Base-by-base conservation (phyloP, 1,140 invertebrate species). In the Rhynchophorus ferrugineus region DNA sequence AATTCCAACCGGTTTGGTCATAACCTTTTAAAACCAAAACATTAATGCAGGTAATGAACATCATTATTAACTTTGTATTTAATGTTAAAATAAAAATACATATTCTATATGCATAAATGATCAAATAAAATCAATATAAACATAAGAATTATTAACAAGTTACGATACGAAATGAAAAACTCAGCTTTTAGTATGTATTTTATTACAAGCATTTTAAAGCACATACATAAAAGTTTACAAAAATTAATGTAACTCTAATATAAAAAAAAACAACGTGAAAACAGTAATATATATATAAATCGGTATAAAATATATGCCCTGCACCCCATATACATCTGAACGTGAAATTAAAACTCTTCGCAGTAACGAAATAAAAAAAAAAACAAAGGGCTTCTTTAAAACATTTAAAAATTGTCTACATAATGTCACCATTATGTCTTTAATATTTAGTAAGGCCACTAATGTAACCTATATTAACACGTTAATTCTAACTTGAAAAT, bases 221-320 rank as follows among this genome's bases (percentile, higher is more conserved):
- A 61, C 57, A 61, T 59, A 51, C 57, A 61, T 45, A 63, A 63
- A 59, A 51, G 48, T 55, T 58, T 58, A 56, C 38, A 63, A 55
- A 60, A 59, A 49, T 35, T 49, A 21, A 49, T 33, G 51, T 22
- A 46, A 42, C 55, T 52, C 49, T 51, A 44, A 54, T 56, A 48
- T 49, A 50, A 59, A 59, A 57, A 54, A 37, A 42, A 54, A 44
- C 24, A 29, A 49, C 38, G 34, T n/a, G 16, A 8, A 18, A 19
- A 38, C 17, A 42, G 16, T 16, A 14, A 13, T 29, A 35, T 11
- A 47, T 19, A 47, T 18, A 8, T 19, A 37, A 33, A 47, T 16
- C 34, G 11, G 20, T 3, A 48, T 18, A 18, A 54, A 19, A 34
- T 42, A 41, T 46, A 21, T 48, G 34, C 33, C 44, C 18, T 48